These are phyloP conservation scores for Neosilurus mollespiculum DNA, from an alignment of 2,797 vertebrate species.

Conservation along the genomic window DNA sequence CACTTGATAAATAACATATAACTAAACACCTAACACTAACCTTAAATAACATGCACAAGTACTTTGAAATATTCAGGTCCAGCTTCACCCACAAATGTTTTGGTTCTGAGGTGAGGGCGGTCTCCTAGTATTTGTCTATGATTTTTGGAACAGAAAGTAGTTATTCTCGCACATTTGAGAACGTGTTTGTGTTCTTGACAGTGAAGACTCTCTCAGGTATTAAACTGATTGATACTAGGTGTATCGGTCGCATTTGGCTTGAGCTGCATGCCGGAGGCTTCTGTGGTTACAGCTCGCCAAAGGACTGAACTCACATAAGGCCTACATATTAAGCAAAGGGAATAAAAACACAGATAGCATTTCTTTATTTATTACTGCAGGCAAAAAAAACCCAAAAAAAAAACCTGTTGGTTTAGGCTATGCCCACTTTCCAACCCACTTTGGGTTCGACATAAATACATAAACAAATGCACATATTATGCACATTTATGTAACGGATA, in stretches of 20 bases:
- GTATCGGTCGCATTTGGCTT: slow-evolving; percentile 11
- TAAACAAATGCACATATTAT: background rate
- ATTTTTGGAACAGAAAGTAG: background rate
- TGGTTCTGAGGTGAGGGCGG: background rate
- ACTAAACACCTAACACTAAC: too few species aligned
- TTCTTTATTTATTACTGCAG: background rate
- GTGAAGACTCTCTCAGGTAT: background rate
- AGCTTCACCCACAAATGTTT: background rate
- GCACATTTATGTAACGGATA: background rate
- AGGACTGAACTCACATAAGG: background rate
- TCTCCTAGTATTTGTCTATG: background rate
- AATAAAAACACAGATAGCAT: background rate
- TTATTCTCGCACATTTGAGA: background rate
- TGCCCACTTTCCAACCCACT: background rate
- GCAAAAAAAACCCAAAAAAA: background rate
- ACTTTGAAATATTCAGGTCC: background rate
- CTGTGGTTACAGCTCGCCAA: background rate
- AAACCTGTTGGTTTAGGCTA: background rate
- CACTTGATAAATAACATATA: too few species aligned
- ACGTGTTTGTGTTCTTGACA: slow-evolving; percentile 2
- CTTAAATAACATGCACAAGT: background rate
- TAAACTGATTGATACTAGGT: slow-evolving; percentile 8
- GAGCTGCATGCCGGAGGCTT: background rate
- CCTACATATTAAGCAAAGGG: background rate
- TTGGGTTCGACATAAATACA: background rate